Evolutionary conservation across 1,140 invertebrate species (phyloP).

Genomic region (Drosophila rhopaloa): DNA sequence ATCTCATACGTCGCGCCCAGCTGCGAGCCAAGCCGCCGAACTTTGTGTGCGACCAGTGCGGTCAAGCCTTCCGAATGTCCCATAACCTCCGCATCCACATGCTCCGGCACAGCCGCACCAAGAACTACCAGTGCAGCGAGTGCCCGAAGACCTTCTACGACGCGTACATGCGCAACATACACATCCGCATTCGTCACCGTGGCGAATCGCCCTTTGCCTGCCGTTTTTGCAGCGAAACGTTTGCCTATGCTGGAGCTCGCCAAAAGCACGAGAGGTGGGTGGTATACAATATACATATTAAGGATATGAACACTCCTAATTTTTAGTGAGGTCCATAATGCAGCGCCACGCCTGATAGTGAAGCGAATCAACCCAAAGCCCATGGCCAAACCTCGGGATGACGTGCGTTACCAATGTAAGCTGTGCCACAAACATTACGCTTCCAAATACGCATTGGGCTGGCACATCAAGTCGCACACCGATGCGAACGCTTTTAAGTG

Average conservation of each 20-base stretch:
- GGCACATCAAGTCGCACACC: conserved; percentile 53
- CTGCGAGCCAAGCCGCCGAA: conserved; percentile 50
- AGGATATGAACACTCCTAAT: too few species aligned
- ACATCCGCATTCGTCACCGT: conserved; percentile 56
- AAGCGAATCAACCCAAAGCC: conserved; percentile 51
- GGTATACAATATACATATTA: neutral
- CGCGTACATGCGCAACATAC: conserved; percentile 68
- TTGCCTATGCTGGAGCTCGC: conserved; percentile 47
- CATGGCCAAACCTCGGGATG: conserved; percentile 6
- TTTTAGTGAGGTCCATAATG: conserved; percentile 59
- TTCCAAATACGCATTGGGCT: conserved; percentile 54
- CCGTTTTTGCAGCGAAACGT: conserved; percentile 48
- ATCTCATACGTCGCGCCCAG: conserved; percentile 57
- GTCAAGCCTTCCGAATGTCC: conserved; percentile 53
- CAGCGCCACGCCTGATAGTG: conserved; percentile 40
- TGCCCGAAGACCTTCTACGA: conserved; percentile 65
- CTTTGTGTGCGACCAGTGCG: conserved; percentile 67
- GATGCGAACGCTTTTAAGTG: conserved; percentile 50
- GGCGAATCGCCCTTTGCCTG: conserved; percentile 59
- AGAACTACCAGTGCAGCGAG: conserved; percentile 58
- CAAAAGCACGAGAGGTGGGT: conserved; percentile 61
- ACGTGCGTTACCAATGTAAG: conserved; percentile 37
- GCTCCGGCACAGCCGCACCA: conserved; percentile 55
- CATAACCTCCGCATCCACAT: conserved; percentile 69
- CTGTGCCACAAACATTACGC: conserved; percentile 61